A percentile compares a stretch with the other conserved stretches of the same genome.
phyloP scores from a whole-genome alignment of 1,140 invertebrate genomes.

The Bombus sylvicola region DNA sequence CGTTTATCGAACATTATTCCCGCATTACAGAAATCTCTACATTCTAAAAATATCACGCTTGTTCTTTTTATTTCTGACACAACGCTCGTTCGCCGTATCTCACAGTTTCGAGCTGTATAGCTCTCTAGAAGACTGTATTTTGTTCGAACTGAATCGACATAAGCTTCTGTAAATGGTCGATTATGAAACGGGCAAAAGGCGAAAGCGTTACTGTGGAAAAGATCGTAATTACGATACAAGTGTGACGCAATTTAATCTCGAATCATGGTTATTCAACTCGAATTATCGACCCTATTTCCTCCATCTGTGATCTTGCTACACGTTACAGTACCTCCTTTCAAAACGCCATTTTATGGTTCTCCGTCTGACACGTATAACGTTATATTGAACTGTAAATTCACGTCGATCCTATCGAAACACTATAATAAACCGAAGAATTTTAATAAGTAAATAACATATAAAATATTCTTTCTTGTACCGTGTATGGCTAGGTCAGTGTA shows the following conservation, averaged over 20 bases:
- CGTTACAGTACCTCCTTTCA: not conserved
- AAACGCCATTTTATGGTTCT: constrained; percentile 27
- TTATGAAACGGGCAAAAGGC: not conserved
- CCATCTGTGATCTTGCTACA: not conserved
- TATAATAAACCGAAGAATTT: not conserved
- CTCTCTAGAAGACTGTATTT: not conserved
- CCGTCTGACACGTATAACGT: not conserved
- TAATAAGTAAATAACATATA: constrained; percentile 1
- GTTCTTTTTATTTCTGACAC: not conserved
- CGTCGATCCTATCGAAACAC: not conserved
- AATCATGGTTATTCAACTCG: not conserved
- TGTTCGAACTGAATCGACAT: not conserved
- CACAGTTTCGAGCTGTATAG: not conserved
- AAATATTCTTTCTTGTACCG: not conserved
- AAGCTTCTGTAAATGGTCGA: not conserved
- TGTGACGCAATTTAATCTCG: not conserved
- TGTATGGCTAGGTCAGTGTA: constrained; percentile 48
- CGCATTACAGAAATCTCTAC: not conserved
- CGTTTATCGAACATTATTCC: not conserved
- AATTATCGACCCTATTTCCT: not conserved
- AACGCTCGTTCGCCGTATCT: not conserved
- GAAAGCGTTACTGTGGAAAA: not conserved
- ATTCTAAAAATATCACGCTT: not conserved
- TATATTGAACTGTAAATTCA: not conserved
- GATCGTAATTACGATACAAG: constrained; percentile 9